Evolutionary conservation across 2,797 vertebrate species (phyloP).

Genomic region (Tadarida brasiliensis): DNA sequence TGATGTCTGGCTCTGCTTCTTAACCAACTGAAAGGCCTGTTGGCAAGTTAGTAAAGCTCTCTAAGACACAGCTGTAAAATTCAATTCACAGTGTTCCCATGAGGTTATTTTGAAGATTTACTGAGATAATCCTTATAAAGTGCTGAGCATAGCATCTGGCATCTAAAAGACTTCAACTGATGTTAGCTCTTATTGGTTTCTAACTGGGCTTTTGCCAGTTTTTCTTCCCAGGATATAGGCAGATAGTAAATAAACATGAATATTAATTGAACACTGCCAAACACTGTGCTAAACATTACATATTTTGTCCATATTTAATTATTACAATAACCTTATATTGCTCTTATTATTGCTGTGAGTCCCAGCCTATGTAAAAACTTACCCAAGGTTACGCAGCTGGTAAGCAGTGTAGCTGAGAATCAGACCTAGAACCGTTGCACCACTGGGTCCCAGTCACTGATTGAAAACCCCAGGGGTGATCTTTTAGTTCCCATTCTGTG

Average conservation of each 20-base stretch:
- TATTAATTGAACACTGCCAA: background rate
- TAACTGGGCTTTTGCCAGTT: background rate
- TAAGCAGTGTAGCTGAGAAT: background rate
- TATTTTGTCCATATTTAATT: background rate
- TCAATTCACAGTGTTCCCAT: background rate
- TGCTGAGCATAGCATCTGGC: background rate
- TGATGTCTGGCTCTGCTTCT: background rate
- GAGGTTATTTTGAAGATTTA: slow-evolving; percentile 55
- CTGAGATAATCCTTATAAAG: slow-evolving; percentile 55
- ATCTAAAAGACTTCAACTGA: background rate
- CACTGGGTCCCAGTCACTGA: background rate
- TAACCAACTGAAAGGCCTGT: background rate
- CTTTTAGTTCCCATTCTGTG: background rate
- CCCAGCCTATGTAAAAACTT: background rate
- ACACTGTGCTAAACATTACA: background rate
- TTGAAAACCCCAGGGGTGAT: background rate
- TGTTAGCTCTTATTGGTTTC: background rate
- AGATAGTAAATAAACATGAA: background rate
- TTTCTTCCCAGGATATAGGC: background rate
- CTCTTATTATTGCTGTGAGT: slow-evolving; percentile 26
- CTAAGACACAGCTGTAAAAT: background rate
- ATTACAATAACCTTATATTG: background rate
- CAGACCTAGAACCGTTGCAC: background rate
- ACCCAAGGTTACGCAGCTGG: background rate
- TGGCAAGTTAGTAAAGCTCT: background rate